Percentiles rank a stretch among this genome's conserved stretches.
These are phyloP conservation scores for Drosophila funebris DNA, from an alignment of 1,140 invertebrate genomes.

Conservation along the genomic window DNA sequence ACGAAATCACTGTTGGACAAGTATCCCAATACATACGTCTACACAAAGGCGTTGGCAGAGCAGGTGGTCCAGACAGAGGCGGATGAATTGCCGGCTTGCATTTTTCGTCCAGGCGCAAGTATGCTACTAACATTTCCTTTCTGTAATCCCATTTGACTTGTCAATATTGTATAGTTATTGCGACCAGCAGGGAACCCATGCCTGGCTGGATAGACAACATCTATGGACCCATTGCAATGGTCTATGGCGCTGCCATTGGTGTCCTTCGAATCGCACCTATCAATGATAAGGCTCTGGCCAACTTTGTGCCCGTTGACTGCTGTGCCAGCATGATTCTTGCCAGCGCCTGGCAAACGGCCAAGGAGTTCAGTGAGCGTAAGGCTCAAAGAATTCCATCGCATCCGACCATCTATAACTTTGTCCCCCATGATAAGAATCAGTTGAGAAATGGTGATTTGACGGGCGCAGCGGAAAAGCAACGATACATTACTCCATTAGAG, in stretches of 20 bases:
- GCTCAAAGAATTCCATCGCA: constrained; percentile 12
- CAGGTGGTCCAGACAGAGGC: constrained; percentile 87
- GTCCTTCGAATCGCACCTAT: constrained; percentile 88
- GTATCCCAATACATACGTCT: constrained; percentile 93
- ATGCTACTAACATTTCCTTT: constrained; percentile 85
- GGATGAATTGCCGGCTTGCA: constrained; percentile 88
- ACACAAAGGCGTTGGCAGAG: constrained; percentile 92
- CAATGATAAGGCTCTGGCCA: constrained; percentile 85
- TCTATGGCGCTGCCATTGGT: constrained; percentile 88
- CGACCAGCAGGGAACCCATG: constrained; percentile 89
- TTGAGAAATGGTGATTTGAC: constrained; percentile 86
- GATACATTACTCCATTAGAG: constrained; percentile 65
- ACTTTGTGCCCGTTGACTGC: constrained; percentile 92
- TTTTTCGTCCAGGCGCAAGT: constrained; percentile 90
- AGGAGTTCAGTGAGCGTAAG: constrained; percentile 82
- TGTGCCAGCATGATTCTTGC: constrained; percentile 90
- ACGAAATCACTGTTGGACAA: constrained; percentile 87
- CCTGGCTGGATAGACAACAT: constrained; percentile 95
- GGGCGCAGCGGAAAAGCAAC: constrained; percentile 43
- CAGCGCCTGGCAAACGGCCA: constrained; percentile 88
- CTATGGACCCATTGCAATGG: constrained; percentile 92
- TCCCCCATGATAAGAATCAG: constrained; percentile 86
- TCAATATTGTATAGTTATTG: constrained; percentile 88
- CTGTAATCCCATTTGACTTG: constrained; percentile 86
- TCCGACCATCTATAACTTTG: constrained; percentile 88